Base-by-base conservation (phyloP, 1,140 invertebrate genomes). In the Hermetia illucens region DNA sequence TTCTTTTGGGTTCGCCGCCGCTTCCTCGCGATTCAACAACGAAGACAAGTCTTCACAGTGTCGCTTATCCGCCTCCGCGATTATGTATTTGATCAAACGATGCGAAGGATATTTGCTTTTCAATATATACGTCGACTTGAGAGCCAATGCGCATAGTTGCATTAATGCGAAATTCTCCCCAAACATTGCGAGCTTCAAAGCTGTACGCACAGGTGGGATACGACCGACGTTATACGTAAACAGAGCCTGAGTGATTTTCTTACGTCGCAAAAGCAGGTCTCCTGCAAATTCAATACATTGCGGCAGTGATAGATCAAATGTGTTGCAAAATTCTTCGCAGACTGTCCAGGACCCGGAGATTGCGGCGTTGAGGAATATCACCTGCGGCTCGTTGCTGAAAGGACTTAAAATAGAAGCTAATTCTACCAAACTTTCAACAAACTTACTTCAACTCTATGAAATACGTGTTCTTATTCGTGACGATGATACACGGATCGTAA, bases 221-320 rank as follows among this genome's bases (percentile, higher is more conserved):
- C 76, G 75, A 1, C 80, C 77, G 39, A 81, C 63, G 59, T 77
- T 77, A 54, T 82, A 85, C 2, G 83, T 65, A 39, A 74, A 62
- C 41, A 80, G 64, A 2, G 81, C 79, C 51, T 71, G 71, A 30
- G 71, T 64, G 47, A 77, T 75, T 38, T 74, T 66, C 25, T 72
- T 69, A 36, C 72, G 69, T 4, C 67, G 62, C 34, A 86, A 58
- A 44, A 79, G 63, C 47, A 75, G 65, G 59, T 84, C 80, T 16
- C 79, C 81, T 17, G 77, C 78, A 49, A 68, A 64, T 63, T 84
- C 81, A 39, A 83, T 69, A 31, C 84, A 62, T 38, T 72, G 68
- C 48, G 78, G 73, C 10, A 77, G 61, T 53, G 81, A 76, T 5
- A 85, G 59, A 49, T 71, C 72, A 49, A 81, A 79, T 4, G 53